phyloP scores from a whole-genome alignment of 2,888 invertebrate genomes.

The Drosophila nigricruria region DNA sequence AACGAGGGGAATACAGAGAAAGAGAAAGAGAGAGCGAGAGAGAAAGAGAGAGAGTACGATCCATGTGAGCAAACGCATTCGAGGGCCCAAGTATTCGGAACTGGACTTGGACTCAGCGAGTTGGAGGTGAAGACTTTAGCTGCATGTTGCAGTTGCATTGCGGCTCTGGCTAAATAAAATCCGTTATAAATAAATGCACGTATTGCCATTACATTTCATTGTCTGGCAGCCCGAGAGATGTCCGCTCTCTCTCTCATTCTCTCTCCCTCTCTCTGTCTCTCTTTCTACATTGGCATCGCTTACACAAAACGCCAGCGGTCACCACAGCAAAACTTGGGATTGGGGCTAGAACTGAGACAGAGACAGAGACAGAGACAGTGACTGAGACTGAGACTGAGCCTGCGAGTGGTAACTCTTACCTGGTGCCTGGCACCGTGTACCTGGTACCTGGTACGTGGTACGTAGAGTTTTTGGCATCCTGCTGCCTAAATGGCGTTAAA shows the following conservation, averaged over 20 bases:
- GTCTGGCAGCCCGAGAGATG: slow-evolving; percentile 43
- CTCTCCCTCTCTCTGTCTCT: too few species aligned
- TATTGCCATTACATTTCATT: slow-evolving; percentile 75
- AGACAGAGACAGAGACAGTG: background rate
- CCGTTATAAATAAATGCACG: slow-evolving; percentile 78
- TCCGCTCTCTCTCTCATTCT: background rate
- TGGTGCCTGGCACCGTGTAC: too few species aligned
- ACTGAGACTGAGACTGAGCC: background rate
- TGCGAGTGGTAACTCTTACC: too few species aligned
- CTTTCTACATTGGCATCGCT: slow-evolving; percentile 13
- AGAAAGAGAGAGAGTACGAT: background rate
- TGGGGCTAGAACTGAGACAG: slow-evolving; percentile 5
- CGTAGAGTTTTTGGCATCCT: slow-evolving; percentile 47
- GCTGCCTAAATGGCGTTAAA: slow-evolving; percentile 78
- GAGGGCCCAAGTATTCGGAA: slow-evolving; percentile 25
- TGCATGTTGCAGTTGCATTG: slow-evolving; percentile 46
- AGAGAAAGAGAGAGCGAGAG: background rate
- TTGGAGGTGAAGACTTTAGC: slow-evolving; percentile 19
- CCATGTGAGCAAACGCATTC: slow-evolving; percentile 26
- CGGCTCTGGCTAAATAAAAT: slow-evolving; percentile 33
- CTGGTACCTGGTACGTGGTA: slow-evolving; percentile 3
- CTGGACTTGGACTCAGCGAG: slow-evolving; percentile 28
- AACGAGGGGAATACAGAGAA: slow-evolving; percentile 30
- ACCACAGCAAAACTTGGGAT: slow-evolving; percentile 16
- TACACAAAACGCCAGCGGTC: slow-evolving; percentile 42